Percentiles rank a stretch among this genome's conserved stretches.
Conservation (phyloP, 53 echinoderm and acorn worm genomes). For the Stichopus horrens region DNA sequence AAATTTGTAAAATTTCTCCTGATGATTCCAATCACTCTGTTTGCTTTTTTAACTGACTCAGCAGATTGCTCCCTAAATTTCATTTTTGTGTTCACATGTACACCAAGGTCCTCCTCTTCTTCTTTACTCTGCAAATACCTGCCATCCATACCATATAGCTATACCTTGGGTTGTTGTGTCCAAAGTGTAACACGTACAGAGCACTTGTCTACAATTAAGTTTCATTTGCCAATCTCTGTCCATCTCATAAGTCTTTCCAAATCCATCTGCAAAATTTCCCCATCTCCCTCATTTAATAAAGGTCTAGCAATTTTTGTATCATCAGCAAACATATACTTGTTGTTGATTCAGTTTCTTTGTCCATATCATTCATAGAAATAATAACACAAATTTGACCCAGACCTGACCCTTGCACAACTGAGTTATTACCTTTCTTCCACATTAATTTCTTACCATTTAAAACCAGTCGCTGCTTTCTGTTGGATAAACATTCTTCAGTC, state of each 20-base stretch:
- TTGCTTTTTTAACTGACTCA: not conserved
- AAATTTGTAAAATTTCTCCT: not conserved
- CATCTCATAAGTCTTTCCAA: not conserved
- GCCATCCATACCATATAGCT: not conserved
- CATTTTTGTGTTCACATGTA: too few species aligned
- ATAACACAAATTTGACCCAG: not conserved
- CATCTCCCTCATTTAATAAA: not conserved
- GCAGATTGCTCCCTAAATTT: not conserved
- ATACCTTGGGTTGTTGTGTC: conserved; percentile 2
- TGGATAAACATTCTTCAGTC: not conserved
- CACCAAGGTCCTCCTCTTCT: not conserved
- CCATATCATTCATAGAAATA: conserved; percentile 13
- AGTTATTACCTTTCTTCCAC: not conserved
- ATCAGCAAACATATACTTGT: conserved; percentile 13
- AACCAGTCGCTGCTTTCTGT: conserved; percentile 1
- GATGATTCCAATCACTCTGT: conserved; percentile 1
- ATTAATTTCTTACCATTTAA: not conserved
- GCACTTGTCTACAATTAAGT: not conserved
- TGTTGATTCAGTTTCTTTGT: not conserved
- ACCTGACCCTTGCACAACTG: not conserved
- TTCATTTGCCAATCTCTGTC: not conserved
- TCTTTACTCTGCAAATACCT: conserved; percentile 1
- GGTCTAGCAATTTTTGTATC: not conserved
- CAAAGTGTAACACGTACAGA: not conserved
- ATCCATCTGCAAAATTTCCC: not conserved